phyloP scores from a whole-genome alignment of 2,888 invertebrate genomes.

The Dolichopus griseipennis region DNA sequence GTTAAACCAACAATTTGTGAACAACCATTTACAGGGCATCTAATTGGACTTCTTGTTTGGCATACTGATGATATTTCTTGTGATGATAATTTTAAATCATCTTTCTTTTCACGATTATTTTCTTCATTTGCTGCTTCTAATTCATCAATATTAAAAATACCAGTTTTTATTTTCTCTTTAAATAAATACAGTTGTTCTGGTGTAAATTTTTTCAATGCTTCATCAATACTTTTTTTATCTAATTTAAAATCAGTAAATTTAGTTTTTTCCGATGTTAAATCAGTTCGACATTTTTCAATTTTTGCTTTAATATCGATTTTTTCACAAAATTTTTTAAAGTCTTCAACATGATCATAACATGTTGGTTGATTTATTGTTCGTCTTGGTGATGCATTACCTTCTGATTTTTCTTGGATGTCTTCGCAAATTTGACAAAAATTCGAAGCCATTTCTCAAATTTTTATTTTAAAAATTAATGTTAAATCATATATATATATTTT shows the following conservation, averaged over 20 bases:
- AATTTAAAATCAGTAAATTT: slow-evolving; percentile 27
- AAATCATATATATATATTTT: too few relatives aligned
- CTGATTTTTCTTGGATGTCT: slow-evolving; percentile 8
- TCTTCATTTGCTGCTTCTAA: background rate
- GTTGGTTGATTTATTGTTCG: slow-evolving; percentile 26
- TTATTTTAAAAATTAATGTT: too few relatives aligned
- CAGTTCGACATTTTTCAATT: slow-evolving; percentile 21
- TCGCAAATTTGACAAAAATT: slow-evolving; percentile 1
- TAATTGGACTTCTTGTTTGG: slow-evolving; percentile 28
- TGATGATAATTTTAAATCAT: slow-evolving; percentile 11
- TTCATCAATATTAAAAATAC: background rate
- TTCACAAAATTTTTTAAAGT: slow-evolving; percentile 27
- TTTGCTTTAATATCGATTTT: slow-evolving; percentile 23
- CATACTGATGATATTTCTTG: slow-evolving; percentile 22
- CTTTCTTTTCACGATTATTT: background rate
- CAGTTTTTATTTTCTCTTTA: slow-evolving; percentile 1
- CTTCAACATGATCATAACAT: slow-evolving; percentile 30
- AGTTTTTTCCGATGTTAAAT: slow-evolving; percentile 25
- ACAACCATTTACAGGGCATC: slow-evolving; percentile 30
- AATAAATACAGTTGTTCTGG: background rate
- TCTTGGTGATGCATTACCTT: slow-evolving; percentile 26
- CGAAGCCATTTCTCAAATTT: background rate
- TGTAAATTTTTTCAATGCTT: slow-evolving; percentile 23
- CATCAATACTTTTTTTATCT: slow-evolving; percentile 18
- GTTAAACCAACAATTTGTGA: slow-evolving; percentile 28